These are phyloP conservation scores for Tanytarsus gracilentus DNA, from an alignment of 2,888 invertebrate genomes.

Conservation along the genomic window DNA sequence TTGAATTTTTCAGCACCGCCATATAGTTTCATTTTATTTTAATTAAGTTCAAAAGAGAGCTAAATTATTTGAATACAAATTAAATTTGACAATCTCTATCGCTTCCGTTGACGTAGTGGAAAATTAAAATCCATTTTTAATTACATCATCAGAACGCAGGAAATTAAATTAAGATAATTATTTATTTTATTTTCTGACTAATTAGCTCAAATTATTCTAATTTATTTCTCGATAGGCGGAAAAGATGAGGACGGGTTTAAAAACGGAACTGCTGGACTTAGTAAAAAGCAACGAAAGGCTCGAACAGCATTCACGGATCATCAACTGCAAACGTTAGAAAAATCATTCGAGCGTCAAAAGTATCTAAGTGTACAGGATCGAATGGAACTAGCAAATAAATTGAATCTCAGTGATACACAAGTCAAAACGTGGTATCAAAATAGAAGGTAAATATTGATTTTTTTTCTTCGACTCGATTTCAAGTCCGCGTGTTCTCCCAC, in stretches of 20 bases:
- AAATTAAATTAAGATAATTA: conserved; percentile 18
- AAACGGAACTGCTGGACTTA: conserved; percentile 45
- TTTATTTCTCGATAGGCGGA: not conserved
- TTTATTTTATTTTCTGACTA: not conserved
- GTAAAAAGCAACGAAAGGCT: conserved; percentile 93
- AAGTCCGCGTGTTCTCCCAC: not conserved
- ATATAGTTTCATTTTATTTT: not conserved
- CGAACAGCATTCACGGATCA: conserved; percentile 98
- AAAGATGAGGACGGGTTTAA: conserved; percentile 5
- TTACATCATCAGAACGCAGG: not conserved
- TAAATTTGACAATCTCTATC: conserved; percentile 26
- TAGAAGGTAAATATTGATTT: conserved; percentile 61
- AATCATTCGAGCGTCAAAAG: conserved; percentile 94
- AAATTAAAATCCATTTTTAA: not conserved
- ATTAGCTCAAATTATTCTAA: conserved; percentile 2
- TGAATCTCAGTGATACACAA: conserved; percentile 96
- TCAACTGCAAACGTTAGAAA: conserved; percentile 91
- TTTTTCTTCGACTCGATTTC: not conserved
- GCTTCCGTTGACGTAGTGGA: not conserved
- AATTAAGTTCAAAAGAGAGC: not conserved
- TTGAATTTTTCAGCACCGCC: conserved; percentile 3
- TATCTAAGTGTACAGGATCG: conserved; percentile 95
- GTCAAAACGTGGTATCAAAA: conserved; percentile 99
- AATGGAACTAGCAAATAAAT: conserved; percentile 93
- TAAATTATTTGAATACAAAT: conserved; percentile 17